Conservation (phyloP, 2,797 vertebrate genomes). For the Amazona ochrocephala region DNA sequence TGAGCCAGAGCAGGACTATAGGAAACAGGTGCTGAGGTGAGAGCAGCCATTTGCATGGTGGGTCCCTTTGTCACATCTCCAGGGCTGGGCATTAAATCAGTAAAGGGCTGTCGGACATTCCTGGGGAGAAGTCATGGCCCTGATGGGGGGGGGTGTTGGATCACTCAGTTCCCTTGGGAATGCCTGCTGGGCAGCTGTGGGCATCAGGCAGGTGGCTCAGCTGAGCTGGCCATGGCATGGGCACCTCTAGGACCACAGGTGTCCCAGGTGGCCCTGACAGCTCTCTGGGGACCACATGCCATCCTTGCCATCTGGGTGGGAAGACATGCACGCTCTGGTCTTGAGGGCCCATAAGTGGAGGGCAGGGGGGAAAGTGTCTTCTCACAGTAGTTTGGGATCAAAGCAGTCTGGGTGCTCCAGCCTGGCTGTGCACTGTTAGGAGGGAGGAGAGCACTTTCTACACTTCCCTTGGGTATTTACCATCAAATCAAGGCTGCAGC, state of each 20-base stretch:
- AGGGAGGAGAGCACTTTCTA: background rate
- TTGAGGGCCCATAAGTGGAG: background rate
- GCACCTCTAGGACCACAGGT: fast-evolving
- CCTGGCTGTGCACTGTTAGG: background rate
- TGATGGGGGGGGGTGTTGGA: background rate
- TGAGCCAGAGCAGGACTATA: background rate
- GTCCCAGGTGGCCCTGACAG: background rate
- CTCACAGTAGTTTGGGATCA: background rate
- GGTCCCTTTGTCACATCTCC: background rate
- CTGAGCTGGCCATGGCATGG: fast-evolving
- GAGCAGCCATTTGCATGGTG: background rate
- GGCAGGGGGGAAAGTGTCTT: background rate
- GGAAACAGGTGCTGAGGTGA: background rate
- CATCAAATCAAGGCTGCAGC: background rate
- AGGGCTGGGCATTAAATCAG: background rate
- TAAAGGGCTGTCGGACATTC: background rate
- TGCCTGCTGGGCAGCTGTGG: background rate
- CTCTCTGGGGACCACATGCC: background rate
- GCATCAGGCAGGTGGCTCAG: background rate
- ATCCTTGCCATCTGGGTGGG: background rate
- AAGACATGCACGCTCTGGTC: fast-evolving
- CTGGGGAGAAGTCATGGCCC: fast-evolving
- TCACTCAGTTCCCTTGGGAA: background rate
- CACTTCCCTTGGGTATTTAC: background rate
- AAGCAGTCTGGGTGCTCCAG: background rate